phyloP scores from a whole-genome alignment of 2,797 vertebrate species.

The Sebastes alutus region DNA sequence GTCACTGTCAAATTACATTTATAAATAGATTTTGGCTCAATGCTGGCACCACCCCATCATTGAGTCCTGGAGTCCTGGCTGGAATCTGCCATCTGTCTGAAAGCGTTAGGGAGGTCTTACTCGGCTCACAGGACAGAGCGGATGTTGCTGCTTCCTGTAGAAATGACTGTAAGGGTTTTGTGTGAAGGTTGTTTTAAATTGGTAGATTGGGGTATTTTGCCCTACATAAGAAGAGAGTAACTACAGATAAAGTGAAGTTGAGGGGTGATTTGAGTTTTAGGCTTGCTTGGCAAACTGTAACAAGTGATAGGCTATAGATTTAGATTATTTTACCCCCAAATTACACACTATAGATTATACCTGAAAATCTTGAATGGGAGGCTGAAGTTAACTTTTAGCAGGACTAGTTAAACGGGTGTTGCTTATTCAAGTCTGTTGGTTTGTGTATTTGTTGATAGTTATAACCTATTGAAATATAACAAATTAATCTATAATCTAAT shows the following conservation, averaged over 20 bases:
- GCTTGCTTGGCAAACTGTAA: background rate
- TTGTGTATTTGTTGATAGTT: too few relatives aligned
- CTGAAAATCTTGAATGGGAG: background rate
- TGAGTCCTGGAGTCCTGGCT: conserved; percentile 58
- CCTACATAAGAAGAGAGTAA: background rate
- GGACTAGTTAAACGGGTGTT: background rate
- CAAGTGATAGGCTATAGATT: background rate
- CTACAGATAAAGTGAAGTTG: background rate
- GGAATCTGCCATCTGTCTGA: conserved; percentile 67
- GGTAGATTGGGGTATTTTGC: background rate
- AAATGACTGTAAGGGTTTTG: background rate
- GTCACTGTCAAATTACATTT: conserved; percentile 73
- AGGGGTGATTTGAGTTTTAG: background rate
- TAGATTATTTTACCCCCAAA: background rate
- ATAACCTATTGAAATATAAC: too few relatives aligned
- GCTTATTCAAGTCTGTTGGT: too few relatives aligned
- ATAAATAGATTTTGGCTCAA: conserved; percentile 73
- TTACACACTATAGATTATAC: too few relatives aligned
- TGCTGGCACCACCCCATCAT: conserved; percentile 52
- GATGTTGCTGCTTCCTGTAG: background rate
- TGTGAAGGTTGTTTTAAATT: background rate
- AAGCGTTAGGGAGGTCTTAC: conserved; percentile 36
- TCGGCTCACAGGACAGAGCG: conserved; percentile 11
- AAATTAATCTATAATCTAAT: background rate
- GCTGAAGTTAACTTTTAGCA: background rate